Evolutionary conservation across 2,888 invertebrate genomes (phyloP), one percentile per base, ranked within the genome.

Genomic region (Scaptomyza tumidula): DNA sequence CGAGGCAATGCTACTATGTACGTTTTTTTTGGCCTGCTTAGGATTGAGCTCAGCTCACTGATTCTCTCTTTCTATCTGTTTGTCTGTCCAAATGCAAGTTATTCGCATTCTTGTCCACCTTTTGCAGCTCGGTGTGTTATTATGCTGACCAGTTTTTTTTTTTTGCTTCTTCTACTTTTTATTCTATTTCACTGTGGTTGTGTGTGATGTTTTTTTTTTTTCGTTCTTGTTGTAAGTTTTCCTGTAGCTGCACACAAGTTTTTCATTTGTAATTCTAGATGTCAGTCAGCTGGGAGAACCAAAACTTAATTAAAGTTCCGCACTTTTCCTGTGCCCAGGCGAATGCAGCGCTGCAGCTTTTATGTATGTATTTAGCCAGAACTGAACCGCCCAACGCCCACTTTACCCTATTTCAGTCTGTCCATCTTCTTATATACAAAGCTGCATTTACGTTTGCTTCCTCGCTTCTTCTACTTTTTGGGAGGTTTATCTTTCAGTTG

Each of bases 251-350:
- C 89, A 86, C 85, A 82, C 88, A 87, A 89, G 89, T 89, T 89
- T 89, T 89, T 89, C 85, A 83, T 89, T 86, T 90, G 88, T 86
- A 89, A 88, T 89, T 90, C 89, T 86, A 89, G 89, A 88, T 90
- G 90, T 89, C 89, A 90, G 89, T 89, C 90, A 89, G 88, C 80
- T 89, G 90, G 86, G 89, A 88, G 84, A 87, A 88, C 86, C 86
- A 89, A 81, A 89, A 89, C 89, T 90, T 90, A 90, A 89, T 90
- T 90, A 89, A 89, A 89, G 90, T 90, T 89, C 83, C 83, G 88
- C 83, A 86, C 87, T 83, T 84, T 83, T 78, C 70, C 78, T 65
- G 71, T 86, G 57, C 62, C 76, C 70, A 44, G 48, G 45, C 57
- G 43, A 52, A 48, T 54, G 45, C 44, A 74, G 45, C 50, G 43